Percentiles rank a stretch among this genome's conserved stretches.
phyloP scores from a whole-genome alignment of 1,140 invertebrate genomes.

The Glossosoma conforme region DNA sequence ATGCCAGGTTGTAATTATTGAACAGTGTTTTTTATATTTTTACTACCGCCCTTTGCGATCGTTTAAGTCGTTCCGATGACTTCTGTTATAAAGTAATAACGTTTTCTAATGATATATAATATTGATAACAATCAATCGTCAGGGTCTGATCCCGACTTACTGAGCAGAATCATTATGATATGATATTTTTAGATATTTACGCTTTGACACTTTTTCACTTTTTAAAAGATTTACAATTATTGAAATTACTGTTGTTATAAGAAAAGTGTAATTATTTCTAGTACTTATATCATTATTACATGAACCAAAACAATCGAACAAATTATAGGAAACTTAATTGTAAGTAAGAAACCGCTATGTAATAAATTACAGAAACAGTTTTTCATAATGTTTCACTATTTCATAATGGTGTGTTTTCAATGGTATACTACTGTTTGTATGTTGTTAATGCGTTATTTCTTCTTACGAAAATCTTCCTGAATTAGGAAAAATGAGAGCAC shows the following conservation, averaged over 20 bases:
- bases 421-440: constrained; percentile 19
- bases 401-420: constrained; percentile 17
- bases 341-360: no score
- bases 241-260: constrained; percentile 1
- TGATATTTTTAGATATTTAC: constrained; percentile 15
- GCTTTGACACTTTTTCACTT: constrained; percentile 24
- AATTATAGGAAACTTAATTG: no score
- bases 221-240: constrained; percentile 17
- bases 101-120: no score
- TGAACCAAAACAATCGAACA: constrained; percentile 18
- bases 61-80: no score
- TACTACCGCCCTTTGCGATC: no score
- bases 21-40: no score
- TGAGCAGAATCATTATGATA: constrained; percentile 10
- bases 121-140: no score
- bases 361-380: no score
- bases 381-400: constrained; percentile 14
- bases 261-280: constrained; percentile 5
- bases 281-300: constrained; percentile 11
- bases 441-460: constrained; percentile 19
- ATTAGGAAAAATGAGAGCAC: constrained; percentile 17
- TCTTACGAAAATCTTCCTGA: constrained; percentile 16
- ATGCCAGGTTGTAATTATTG: no score
- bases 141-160: no score
- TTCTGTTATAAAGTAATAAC: no score